These are phyloP conservation scores for Chionoecetes opilio DNA, from an alignment of 1,140 invertebrate genomes.

Conservation along the genomic window DNA sequence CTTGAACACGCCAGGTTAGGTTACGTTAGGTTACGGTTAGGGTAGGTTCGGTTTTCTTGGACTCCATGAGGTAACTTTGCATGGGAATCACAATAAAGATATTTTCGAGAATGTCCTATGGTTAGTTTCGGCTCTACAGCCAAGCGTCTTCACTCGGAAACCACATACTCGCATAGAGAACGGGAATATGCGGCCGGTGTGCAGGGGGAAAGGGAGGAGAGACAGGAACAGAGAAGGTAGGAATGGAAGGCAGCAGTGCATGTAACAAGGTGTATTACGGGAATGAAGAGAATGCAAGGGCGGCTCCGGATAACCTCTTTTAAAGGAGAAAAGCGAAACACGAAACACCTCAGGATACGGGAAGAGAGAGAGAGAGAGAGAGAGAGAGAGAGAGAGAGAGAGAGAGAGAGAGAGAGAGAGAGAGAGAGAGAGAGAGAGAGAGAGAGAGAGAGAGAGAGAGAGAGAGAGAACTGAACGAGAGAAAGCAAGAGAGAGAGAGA, in stretches of 20 bases:
- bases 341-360: neutral
- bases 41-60: too few species aligned
- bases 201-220: neutral
- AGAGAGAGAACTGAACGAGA: too few species aligned
- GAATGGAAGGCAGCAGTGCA: conserved; percentile 25
- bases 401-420: neutral
- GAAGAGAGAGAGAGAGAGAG: neutral
- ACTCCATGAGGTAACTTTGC: too few species aligned
- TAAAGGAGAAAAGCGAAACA: neutral
- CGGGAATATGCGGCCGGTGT: neutral
- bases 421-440: neutral
- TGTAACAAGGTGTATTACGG: conserved; percentile 20
- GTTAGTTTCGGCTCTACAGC: too few species aligned
- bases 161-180: too few species aligned
- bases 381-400: neutral
- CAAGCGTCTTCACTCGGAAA: too few species aligned
- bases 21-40: too few species aligned
- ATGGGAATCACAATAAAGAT: too few species aligned
- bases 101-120: too few species aligned
- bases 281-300: conserved; percentile 18
- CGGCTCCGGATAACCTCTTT: neutral
- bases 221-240: neutral
- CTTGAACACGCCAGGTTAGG: too few species aligned
- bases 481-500: too few species aligned
- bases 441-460: too few species aligned